phyloP scores from a whole-genome alignment of 2,113 vertebrate species.

The Pedetes capensis region DNA sequence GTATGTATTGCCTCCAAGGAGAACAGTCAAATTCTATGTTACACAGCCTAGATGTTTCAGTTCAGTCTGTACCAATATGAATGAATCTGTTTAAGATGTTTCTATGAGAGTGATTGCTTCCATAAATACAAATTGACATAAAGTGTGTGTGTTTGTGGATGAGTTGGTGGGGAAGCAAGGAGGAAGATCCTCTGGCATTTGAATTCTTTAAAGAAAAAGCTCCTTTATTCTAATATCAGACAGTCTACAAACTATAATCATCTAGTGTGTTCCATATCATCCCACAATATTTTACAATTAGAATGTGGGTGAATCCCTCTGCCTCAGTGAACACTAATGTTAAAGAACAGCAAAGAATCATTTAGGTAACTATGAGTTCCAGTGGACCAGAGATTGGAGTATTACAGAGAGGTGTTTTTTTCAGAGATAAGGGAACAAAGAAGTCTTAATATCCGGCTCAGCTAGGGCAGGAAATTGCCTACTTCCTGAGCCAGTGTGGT shows the following conservation, averaged over 20 bases:
- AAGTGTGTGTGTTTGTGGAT: not conserved
- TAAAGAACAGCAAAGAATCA: constrained; percentile 42
- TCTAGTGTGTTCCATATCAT: not conserved
- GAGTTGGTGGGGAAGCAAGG: not conserved
- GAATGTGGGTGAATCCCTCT: not conserved
- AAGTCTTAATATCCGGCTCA: constrained; percentile 79
- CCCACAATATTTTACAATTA: not conserved
- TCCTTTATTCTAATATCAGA: not conserved
- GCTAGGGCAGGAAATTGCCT: constrained; percentile 78
- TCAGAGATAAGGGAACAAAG: constrained; percentile 80
- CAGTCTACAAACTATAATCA: not conserved
- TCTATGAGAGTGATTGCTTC: not conserved
- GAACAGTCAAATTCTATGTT: not conserved
- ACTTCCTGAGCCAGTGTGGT: constrained; percentile 77
- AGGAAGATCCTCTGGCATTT: not conserved
- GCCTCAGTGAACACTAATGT: not conserved
- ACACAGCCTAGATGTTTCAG: constrained; percentile 4
- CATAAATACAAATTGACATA: not conserved
- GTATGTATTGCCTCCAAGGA: not conserved
- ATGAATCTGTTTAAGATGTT: not conserved
- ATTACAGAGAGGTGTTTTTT: constrained; percentile 77
- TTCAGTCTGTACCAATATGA: not conserved
- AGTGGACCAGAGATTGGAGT: constrained; percentile 27
- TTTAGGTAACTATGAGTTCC: not conserved
- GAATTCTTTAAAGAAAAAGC: not conserved